phyloP scores from a whole-genome alignment of 2,888 invertebrate genomes.

The Andricus quercusramuli region DNA sequence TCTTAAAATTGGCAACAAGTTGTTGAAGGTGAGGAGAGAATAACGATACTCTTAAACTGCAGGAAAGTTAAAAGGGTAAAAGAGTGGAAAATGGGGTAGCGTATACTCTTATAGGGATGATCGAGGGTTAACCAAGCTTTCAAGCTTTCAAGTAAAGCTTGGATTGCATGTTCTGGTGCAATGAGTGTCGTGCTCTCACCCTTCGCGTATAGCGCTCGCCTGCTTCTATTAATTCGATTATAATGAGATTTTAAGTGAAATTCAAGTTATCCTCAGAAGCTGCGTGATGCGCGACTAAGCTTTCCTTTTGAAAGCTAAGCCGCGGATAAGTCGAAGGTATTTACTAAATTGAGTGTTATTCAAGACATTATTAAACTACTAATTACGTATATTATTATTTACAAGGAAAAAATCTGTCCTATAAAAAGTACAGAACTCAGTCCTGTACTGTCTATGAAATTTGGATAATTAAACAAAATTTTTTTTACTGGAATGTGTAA shows the following conservation, averaged over 20 bases:
- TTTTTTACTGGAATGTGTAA: no score
- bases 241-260: slow-evolving; percentile 74
- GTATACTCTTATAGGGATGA: slow-evolving; percentile 20
- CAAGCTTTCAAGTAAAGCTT: slow-evolving; percentile 22
- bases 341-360: slow-evolving; percentile 65
- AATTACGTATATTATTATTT: no score
- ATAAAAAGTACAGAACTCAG: no score
- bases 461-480: no score
- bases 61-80: neutral
- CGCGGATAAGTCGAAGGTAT: slow-evolving; percentile 63
- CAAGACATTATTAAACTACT: no score
- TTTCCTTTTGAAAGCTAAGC: slow-evolving; percentile 58
- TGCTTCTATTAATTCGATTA: slow-evolving; percentile 75
- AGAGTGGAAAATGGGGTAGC: slow-evolving; percentile 43
- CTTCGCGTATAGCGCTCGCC: slow-evolving; percentile 53
- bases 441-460: no score
- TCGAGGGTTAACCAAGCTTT: neutral
- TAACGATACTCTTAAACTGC: neutral
- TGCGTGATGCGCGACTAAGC: slow-evolving; percentile 66
- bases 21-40: neutral
- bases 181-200: slow-evolving; percentile 63
- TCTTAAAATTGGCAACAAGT: slow-evolving; percentile 1
- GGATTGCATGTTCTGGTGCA: slow-evolving; percentile 69
- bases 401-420: no score
- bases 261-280: slow-evolving; percentile 70